phyloP scores from a whole-genome alignment of 2,113 vertebrate genomes.

The Sula dactylatra region DNA sequence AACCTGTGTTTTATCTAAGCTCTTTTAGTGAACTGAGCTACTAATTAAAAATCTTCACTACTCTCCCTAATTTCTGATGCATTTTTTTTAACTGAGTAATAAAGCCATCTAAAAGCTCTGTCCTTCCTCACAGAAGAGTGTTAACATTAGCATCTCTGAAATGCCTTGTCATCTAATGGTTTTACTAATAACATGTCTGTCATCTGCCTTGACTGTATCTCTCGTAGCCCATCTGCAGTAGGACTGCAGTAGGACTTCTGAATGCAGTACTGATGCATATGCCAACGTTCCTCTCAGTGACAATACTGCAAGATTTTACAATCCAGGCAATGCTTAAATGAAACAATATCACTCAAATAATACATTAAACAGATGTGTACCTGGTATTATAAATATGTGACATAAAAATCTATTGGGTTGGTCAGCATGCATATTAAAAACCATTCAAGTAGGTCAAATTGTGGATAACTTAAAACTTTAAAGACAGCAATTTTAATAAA shows the following conservation, averaged over 20 bases:
- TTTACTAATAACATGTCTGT: not conserved
- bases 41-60: conserved; percentile 40
- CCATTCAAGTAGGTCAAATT: conserved; percentile 60
- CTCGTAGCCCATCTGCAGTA: not conserved
- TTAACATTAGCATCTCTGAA: not conserved
- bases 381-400: conserved; percentile 36
- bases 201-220: not conserved
- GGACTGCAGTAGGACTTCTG: not conserved
- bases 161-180: not conserved
- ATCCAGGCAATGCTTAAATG: not conserved
- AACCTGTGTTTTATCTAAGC: conserved; percentile 6
- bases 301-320: not conserved
- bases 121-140: not conserved
- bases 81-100: not conserved
- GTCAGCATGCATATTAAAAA: conserved; percentile 51
- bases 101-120: not conserved
- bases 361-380: conserved; percentile 47
- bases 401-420: conserved; percentile 50
- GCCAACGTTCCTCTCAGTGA: not conserved
- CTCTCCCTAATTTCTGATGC: not conserved
- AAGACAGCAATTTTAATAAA: conserved; percentile 77
- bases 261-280: not conserved
- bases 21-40: not conserved
- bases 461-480: conserved; percentile 71
- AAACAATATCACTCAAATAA: conserved; percentile 8